Base-by-base conservation (phyloP, 2,888 invertebrate species). In the Netelia virgata region DNA sequence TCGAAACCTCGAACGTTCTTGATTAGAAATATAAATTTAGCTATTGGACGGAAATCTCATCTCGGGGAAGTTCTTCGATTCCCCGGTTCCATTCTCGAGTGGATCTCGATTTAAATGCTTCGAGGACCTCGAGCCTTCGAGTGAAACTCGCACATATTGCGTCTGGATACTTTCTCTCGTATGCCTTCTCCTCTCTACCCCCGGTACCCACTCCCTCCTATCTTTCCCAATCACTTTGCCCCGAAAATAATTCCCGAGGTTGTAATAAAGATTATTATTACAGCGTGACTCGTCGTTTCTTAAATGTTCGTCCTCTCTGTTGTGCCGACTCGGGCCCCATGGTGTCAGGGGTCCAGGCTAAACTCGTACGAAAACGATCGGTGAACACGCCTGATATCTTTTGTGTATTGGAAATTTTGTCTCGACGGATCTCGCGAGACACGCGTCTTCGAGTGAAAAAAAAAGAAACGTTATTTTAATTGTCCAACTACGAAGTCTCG, bases 181-280 rank as follows among this genome's bases (percentile, higher is more conserved):
- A 66, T 41, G n/a, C 20, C 43, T 53, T 8, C 10, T 28, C 16
- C 43, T n/a, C 47, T 11, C 41, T 50, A 3, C 47, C 59, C 14
- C 18, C 76, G 10, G 5, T 28, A 68, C 55, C 57, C 55, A 61
- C 28, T 78, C 18, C 57, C 16, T 57, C 6, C 18, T n/a, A 0
- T 28, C 28, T 28, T 28, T 28, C 28, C 28, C 28, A 28, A 28
- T 28, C 28, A 28, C 28, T 57, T 23, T 41, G 43, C 47, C 53
- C 79, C 63, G 55, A 79, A 28, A 81, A 74, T 77, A 84, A 81
- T 88, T 82, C 80, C 88, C 87, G 84, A 82, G 87, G 86, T 76
- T 86, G 88, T 87, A 90, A 88, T 87, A 90, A 90, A 88, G 90
- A 91, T 91, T 91, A 91, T 91, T 90, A 90, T 91, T 90, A 90